Conservation (phyloP, 2,113 vertebrate species). For the Thalassarche chlororhynchos region DNA sequence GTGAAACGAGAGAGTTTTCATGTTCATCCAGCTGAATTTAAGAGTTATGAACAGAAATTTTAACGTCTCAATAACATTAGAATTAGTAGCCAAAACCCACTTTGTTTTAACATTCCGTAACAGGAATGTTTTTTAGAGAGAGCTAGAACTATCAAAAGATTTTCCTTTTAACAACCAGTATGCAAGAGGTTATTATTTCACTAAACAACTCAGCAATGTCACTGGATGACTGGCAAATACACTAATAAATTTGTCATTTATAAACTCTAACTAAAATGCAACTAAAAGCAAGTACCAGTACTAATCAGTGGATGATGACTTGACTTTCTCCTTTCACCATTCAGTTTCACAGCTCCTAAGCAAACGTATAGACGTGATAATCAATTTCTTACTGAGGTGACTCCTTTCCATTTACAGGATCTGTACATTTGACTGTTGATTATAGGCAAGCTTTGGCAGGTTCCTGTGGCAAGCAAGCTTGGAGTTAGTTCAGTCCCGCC, state of each 20-base stretch:
- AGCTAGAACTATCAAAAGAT: not conserved
- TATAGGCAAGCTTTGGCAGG: conserved; percentile 72
- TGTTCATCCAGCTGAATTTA: not conserved
- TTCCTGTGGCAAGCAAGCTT: conserved; percentile 49
- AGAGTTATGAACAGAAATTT: not conserved
- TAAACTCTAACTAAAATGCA: not conserved
- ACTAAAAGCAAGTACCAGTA: not conserved
- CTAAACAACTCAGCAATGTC: not conserved
- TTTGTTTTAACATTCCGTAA: not conserved
- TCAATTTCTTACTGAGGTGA: conserved; percentile 20
- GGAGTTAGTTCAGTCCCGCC: conserved; percentile 46
- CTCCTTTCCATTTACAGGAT: conserved; percentile 47
- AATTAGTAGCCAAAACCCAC: not conserved
- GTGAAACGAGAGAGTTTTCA: not conserved
- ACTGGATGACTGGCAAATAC: not conserved
- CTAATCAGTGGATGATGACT: not conserved
- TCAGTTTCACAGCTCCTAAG: not conserved
- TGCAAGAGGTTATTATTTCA: not conserved
- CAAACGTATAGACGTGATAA: not conserved
- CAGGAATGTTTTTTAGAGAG: not conserved
- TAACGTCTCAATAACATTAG: not conserved
- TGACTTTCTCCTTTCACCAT: not conserved
- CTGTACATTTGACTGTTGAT: conserved; percentile 35
- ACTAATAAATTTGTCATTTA: not conserved
- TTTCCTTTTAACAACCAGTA: not conserved